These are phyloP conservation scores for Chrysemys picta DNA, from an alignment of 2,113 vertebrate species.

Conservation along the genomic window DNA sequence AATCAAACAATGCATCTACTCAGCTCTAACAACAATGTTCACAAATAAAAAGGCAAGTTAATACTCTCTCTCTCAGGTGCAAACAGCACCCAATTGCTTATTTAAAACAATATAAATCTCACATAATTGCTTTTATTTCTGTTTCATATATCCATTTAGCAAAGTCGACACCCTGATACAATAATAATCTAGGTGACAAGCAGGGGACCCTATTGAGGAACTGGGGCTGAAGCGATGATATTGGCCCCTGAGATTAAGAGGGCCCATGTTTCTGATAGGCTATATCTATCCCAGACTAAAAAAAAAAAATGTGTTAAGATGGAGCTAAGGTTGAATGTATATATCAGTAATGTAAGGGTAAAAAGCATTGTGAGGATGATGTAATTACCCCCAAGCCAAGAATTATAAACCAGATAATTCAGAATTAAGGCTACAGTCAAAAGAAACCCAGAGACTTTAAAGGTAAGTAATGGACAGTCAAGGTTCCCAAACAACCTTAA, in stretches of 20 bases:
- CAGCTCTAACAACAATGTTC: background rate
- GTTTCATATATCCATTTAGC: background rate
- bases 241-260: background rate
- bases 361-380: background rate
- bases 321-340: background rate
- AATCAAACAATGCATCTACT: background rate
- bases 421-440: background rate
- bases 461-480: background rate
- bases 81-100: background rate
- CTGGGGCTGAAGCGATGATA: background rate
- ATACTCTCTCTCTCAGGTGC: background rate
- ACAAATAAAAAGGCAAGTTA: background rate
- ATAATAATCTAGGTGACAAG: background rate
- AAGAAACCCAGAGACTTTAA: background rate
- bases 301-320: background rate
- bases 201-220: background rate
- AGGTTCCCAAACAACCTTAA: background rate
- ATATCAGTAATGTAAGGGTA: background rate
- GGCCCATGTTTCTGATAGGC: background rate
- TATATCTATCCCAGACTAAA: background rate
- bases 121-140: background rate
- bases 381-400: background rate
- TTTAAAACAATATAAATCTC: background rate
- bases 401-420: background rate
- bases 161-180: background rate